Evolutionary conservation across 2,113 vertebrate species (phyloP), one percentile per base, ranked within the genome.

Genomic region (Macaca mulatta): DNA sequence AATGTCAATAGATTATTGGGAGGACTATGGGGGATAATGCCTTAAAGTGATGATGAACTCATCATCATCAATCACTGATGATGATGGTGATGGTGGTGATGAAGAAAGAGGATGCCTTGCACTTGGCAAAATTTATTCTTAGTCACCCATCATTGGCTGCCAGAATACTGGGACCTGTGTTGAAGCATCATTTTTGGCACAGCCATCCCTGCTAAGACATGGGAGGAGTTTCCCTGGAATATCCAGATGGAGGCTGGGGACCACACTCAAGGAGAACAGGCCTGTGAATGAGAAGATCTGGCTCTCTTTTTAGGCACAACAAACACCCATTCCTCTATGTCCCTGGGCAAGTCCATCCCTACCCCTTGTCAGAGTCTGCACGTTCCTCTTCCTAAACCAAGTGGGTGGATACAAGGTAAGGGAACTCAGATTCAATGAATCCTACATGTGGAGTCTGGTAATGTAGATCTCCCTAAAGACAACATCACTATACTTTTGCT

Each of bases 31-130:
- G 32, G n/a, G 18, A 55, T 35, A 18, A 20, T 5, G 48, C 48
- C 55, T 55, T 86, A 70, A 57, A 78, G 61, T 32, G 32, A 45
- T 70, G 83, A 57, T 57, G 43, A 78, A 59, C 22, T 90, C 27
- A 14, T 3, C 22, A 55, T 57, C n/a, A 9, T 1, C 70, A 70
- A 23, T 17, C 10, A 17, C 23, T 75, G 22, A 43, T 43, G 72
- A 0, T 79, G 57, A 0, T 9, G 10, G 2, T 93, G 30, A 0
- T 40, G 14, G 0, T 32, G 17, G 0, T 43, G 22, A 0, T 23
- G 20, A 0, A 32, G 43, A 0, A 67, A 69, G 23, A 72, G 12
- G 70, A 69, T 5, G 14, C 7, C 10, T 38, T 22, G 50, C 18
- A 43, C 38, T 55, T 86, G 55, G 32, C 10, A 75, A 67, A 90